Percentiles rank a stretch among this genome's conserved stretches.
Conservation (phyloP, 1,140 invertebrate species). For the Laodelphax striatellus region DNA sequence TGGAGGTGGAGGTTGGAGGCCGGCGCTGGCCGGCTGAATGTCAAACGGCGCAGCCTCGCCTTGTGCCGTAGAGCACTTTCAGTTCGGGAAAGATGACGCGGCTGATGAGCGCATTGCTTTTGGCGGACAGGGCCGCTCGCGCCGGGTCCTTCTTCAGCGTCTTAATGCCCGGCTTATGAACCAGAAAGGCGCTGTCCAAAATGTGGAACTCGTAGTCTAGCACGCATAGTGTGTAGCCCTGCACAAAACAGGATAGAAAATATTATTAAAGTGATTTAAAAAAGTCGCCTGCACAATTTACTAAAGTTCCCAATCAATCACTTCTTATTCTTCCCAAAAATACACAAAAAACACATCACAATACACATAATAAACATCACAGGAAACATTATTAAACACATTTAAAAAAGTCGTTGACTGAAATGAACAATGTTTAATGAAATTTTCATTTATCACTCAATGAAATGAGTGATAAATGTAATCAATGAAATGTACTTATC, state of each 20-base stretch:
- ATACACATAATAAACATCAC: too few relatives aligned
- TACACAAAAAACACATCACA: too few relatives aligned
- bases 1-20: too few relatives aligned
- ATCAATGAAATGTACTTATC: too few relatives aligned
- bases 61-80: constrained; percentile 66
- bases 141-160: constrained; percentile 62
- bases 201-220: constrained; percentile 84
- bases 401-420: too few relatives aligned
- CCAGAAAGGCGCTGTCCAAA: constrained; percentile 77
- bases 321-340: too few relatives aligned
- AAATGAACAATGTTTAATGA: too few relatives aligned
- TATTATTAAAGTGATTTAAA: not conserved
- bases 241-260: constrained; percentile 26
- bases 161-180: constrained; percentile 79
- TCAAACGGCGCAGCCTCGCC: constrained; percentile 68
- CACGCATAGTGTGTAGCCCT: constrained; percentile 79
- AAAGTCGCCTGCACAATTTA: too few relatives aligned
- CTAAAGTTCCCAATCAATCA: too few relatives aligned
- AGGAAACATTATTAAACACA: too few relatives aligned
- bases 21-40: constrained; percentile 1
- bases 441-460: too few relatives aligned
- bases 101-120: constrained; percentile 66
- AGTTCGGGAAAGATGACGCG: constrained; percentile 74
- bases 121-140: constrained; percentile 57
- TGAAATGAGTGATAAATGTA: too few relatives aligned